Evolutionary conservation across 1,140 invertebrate genomes (phyloP).

Genomic region (Aphaenogaster floridana): DNA sequence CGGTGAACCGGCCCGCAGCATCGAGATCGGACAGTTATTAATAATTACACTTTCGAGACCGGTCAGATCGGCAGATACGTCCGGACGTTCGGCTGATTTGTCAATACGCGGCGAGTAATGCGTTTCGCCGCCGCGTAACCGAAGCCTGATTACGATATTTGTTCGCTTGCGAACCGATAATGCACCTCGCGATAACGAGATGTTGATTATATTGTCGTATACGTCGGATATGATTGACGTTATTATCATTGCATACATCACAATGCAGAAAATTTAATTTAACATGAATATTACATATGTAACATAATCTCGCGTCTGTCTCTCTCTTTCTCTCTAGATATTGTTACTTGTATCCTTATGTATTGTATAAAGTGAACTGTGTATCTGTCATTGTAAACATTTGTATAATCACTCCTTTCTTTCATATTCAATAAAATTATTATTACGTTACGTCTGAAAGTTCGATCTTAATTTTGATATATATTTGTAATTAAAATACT

Average conservation of each 20-base stretch:
- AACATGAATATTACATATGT: conserved; percentile 26
- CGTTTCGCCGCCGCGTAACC: conserved; percentile 34
- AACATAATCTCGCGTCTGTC: not conserved
- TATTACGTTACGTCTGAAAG: not conserved
- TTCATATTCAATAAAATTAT: not conserved
- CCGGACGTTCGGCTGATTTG: conserved; percentile 64
- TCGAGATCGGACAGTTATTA: conserved; percentile 65
- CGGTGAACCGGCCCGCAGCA: conserved; percentile 31
- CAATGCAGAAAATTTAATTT: conserved; percentile 53
- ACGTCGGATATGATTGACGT: conserved; percentile 43
- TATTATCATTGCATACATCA: conserved; percentile 49
- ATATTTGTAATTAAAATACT: not conserved
- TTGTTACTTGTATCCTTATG: not conserved
- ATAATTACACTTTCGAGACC: conserved; percentile 69
- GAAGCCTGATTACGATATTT: conserved; percentile 66
- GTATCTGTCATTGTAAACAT: not conserved
- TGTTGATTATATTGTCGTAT: conserved; percentile 54
- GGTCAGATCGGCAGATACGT: conserved; percentile 58
- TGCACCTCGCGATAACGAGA: conserved; percentile 55
- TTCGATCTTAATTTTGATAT: not conserved
- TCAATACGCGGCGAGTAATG: conserved; percentile 48
- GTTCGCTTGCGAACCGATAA: conserved; percentile 44
- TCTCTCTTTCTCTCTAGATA: not conserved
- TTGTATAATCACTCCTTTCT: not conserved
- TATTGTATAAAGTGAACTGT: not conserved